Evolutionary conservation across 2,888 invertebrate species (phyloP), one percentile per base, ranked within the genome.

Genomic region (Tortricodes alternella): DNA sequence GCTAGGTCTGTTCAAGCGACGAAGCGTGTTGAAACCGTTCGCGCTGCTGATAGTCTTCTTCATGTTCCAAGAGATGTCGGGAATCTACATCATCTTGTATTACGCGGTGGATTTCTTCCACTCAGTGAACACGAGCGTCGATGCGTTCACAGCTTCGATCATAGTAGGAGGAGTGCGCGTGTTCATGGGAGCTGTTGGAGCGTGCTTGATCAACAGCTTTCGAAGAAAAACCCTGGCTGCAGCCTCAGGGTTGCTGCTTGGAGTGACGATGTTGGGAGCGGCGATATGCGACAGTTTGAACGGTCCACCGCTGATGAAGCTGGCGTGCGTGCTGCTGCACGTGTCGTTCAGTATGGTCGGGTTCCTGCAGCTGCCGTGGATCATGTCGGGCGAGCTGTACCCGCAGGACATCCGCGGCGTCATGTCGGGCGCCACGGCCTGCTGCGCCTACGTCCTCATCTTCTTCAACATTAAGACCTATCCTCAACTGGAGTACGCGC

Each of bases 301-400:
- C 16, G 90, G 90, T 9, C 87, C 87, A 1, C 89, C 91, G 0
- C 60, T 89, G 9, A 70, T 90, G 1, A 90, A 89, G 19, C 71
- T 95, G 2, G 83, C 93, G 0, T 94, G 94, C 62, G 90, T 95
- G 0, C 79, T 94, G 21, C 83, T 93, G 11, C 94, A 95, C 73
- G 95, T 95, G 0, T 93, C 93, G 0, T 94, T 94, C 67, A 94
- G 94, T 60, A 95, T 95, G 95, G 90, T 95, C 1, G 95, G 95
- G 0, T 94, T 94, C 76, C 77, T 95, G 0, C 95, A 95, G 18
- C 83, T 95, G 3, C 95, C 95, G 0, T 95, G 95, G 94, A 93
- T 95, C 21, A 93, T 95, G 92, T 94, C 93, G 0, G 94, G 94
- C 1, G 95, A 95, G 69, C 73, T 95, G 37, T 95, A 94, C 66